Evolutionary conservation across 2,113 vertebrate genomes (phyloP), one percentile per base, ranked within the genome.

Genomic region (Entomyzon cyanotis): DNA sequence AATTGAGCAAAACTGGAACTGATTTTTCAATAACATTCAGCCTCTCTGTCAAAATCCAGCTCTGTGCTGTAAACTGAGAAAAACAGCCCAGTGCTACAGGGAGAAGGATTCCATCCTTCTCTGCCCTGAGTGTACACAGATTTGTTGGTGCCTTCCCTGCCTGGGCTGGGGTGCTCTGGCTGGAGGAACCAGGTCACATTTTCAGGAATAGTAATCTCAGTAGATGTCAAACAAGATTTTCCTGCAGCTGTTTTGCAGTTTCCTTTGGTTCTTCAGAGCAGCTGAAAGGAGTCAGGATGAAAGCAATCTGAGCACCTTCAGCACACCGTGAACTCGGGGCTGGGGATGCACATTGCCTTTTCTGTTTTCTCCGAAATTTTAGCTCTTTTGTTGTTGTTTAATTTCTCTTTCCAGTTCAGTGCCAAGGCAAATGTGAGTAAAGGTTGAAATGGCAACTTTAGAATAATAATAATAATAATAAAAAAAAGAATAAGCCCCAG

Each of bases 361-460:
- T 44, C 35, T 47, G 11, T 85, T 59, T 88, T 70, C 75, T 80
- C 84, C 87, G 59, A 70, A 85, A 91, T 74, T 52, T 74, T 1
- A 70, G 17, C 62, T 59, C 75, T 94, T 85, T 42, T 62, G 44
- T 69, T 91, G 65, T 65, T 84, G 64, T 85, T 94, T 85, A 94
- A 87, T 95, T 95, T 94, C 37, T 80, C 42, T 76, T 94, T 86
- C 84, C 35, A 93, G 55, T 74, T 88, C 47, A 25, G 37, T 30
- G 60, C 35, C 52, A 81, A 91, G 46, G 78, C 71, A 94, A 86
- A 84, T 37, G 52, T 52, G 71, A 91, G 37, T 55, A 90, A 90
- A 90, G 82, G 84, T 25, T 88, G 82, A 90, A 92, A 95, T 15
- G 84, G 63, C 47, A 91, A 65, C 25, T 74, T 75, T 9, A 81